Evolutionary conservation across 2,888 invertebrate genomes (phyloP).

Genomic region (Torymus auratus): DNA sequence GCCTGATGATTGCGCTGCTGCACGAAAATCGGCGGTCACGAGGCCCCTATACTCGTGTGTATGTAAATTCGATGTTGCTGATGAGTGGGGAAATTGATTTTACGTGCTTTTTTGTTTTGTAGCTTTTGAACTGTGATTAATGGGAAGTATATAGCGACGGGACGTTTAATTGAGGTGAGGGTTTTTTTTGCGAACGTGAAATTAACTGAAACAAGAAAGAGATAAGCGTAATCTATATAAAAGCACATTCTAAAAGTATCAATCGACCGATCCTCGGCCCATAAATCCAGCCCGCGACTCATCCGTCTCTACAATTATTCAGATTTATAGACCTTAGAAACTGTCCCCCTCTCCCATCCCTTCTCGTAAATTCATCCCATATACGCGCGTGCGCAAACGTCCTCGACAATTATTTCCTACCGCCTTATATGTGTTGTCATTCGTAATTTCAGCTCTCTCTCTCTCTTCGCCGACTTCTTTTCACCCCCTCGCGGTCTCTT

Average conservation of each 20-base stretch:
- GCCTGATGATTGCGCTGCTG: not conserved
- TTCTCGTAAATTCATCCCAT: slow-evolving; percentile 14
- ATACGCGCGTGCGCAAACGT: not conserved
- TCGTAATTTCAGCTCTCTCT: slow-evolving; percentile 23
- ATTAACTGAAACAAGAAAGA: too few species aligned
- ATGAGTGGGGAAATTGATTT: slow-evolving; percentile 2
- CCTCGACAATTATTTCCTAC: not conserved
- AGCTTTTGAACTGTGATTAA: too few species aligned
- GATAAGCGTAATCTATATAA: too few species aligned
- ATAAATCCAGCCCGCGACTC: slow-evolving; percentile 1
- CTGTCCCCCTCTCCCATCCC: too few species aligned
- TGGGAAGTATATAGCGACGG: too few species aligned
- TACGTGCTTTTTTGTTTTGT: too few species aligned
- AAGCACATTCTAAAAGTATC: not conserved
- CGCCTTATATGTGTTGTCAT: slow-evolving; percentile 23
- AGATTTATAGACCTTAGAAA: slow-evolving; percentile 29
- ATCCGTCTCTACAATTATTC: slow-evolving; percentile 20
- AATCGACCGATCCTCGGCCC: not conserved
- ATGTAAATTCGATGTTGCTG: slow-evolving; percentile 14
- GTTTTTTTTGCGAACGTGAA: too few species aligned
- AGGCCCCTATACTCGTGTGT: not conserved
- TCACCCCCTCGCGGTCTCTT: too few species aligned
- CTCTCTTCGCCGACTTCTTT: not conserved
- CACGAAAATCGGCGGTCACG: slow-evolving; percentile 11
- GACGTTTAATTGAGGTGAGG: too few species aligned